Evolutionary conservation across 1,140 invertebrate genomes (phyloP).

Genomic region (Cyrtorhinus lividipennis): DNA sequence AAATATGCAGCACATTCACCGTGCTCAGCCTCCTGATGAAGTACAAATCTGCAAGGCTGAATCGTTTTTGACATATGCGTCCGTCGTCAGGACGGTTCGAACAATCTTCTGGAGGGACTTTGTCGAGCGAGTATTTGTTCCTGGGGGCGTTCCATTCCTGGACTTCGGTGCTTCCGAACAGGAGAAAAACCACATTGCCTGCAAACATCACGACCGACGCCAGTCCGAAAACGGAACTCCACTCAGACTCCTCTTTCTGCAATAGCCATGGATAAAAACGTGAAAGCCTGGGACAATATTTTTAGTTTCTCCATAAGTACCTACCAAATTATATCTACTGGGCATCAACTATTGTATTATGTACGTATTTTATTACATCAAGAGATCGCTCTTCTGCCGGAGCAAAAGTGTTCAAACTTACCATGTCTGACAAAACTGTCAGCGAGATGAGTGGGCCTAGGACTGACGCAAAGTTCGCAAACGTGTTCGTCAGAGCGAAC

Average conservation of each 20-base stretch:
- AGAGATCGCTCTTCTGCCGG: too few relatives aligned
- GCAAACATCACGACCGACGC: constrained; percentile 34
- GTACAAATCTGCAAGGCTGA: background rate
- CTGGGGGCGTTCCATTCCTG: constrained; percentile 32
- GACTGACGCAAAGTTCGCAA: constrained; percentile 53
- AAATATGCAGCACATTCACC: background rate
- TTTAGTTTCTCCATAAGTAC: too few relatives aligned
- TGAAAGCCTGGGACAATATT: too few relatives aligned
- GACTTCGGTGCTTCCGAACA: constrained; percentile 33
- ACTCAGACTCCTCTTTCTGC: constrained; percentile 33
- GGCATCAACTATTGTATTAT: too few relatives aligned
- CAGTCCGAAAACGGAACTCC: constrained; percentile 43
- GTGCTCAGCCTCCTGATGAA: background rate
- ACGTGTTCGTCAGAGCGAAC: constrained; percentile 60
- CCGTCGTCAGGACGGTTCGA: background rate
- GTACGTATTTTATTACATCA: too few relatives aligned
- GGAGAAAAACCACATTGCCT: constrained; percentile 35
- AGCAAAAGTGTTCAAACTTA: constrained; percentile 4
- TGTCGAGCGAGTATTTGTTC: background rate
- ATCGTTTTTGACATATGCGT: background rate
- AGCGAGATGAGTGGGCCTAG: constrained; percentile 39
- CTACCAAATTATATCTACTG: too few relatives aligned
- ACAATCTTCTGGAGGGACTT: background rate
- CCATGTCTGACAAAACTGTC: background rate
- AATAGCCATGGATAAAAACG: background rate